Conservation (phyloP, 2,797 vertebrate genomes). For the Centropyge bicolor region DNA sequence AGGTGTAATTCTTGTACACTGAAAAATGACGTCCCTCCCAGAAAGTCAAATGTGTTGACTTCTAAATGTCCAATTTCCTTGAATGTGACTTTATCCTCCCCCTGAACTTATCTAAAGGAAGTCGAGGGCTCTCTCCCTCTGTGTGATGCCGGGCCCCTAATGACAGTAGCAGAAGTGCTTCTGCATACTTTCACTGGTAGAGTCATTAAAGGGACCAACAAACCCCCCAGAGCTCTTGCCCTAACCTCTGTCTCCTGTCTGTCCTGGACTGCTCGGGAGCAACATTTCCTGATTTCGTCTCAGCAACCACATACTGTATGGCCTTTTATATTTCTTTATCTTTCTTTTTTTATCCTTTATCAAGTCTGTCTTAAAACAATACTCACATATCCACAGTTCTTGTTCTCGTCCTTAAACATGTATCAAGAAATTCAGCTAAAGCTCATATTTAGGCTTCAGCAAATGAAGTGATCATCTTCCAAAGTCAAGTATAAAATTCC, state of each 20-base stretch:
- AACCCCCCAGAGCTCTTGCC: constrained; percentile 36
- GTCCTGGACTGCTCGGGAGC: constrained; percentile 45
- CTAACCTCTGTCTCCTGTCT: constrained; percentile 57
- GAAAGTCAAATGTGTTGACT: constrained; percentile 44
- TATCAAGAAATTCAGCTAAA: not conserved
- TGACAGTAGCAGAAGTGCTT: constrained; percentile 82
- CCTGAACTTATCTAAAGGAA: constrained; percentile 52
- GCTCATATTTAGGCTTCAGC: not conserved
- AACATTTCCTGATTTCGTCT: too few species aligned
- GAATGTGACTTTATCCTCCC: constrained; percentile 15
- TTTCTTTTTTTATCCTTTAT: not conserved
- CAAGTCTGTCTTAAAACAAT: not conserved
- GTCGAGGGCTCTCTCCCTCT: constrained; percentile 52
- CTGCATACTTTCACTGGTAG: constrained; percentile 83
- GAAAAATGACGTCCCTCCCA: constrained; percentile 6
- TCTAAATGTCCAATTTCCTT: constrained; percentile 47
- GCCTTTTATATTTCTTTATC: not conserved
- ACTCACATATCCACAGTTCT: not conserved
- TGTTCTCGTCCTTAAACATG: not conserved
- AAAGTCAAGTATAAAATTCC: not conserved
- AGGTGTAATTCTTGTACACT: constrained; percentile 6
- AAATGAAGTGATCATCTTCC: not conserved
- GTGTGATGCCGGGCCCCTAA: constrained; percentile 79
- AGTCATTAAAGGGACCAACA: constrained; percentile 76
- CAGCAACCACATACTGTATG: too few species aligned